Evolutionary conservation across 2,888 invertebrate species (phyloP).

Genomic region (Selenia dentaria): DNA sequence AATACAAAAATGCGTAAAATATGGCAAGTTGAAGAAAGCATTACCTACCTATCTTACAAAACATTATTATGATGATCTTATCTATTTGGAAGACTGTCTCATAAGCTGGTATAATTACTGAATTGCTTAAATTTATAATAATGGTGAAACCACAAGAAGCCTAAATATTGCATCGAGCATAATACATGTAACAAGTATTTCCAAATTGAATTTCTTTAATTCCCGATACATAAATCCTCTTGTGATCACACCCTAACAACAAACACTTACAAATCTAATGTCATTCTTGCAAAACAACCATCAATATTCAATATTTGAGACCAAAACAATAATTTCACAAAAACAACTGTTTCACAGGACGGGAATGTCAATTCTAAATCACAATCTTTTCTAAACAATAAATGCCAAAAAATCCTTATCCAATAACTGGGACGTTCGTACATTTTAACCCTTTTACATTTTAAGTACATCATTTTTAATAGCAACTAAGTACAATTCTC

Average conservation of each 20-base stretch:
- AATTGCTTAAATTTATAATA: slow-evolving; percentile 1
- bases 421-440: slow-evolving; percentile 10
- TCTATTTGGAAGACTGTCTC: slow-evolving; percentile 26
- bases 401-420: slow-evolving; percentile 10
- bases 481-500: neutral
- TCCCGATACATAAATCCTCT: neutral
- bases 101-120: slow-evolving; percentile 11
- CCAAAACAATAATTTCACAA: slow-evolving; percentile 59
- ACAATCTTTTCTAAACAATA: slow-evolving; percentile 39
- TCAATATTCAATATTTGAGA: slow-evolving; percentile 59
- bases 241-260: neutral
- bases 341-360: slow-evolving; percentile 48
- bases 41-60: neutral
- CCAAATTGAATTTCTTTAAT: too few species aligned
- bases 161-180: too few species aligned
- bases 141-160: slow-evolving; percentile 1
- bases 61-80: neutral
- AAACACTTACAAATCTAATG: slow-evolving; percentile 45
- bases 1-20: slow-evolving; percentile 9
- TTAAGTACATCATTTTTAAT: neutral
- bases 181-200: too few species aligned
- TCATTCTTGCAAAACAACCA: slow-evolving; percentile 62
- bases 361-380: slow-evolving; percentile 72
- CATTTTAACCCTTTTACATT: neutral
- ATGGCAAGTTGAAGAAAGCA: slow-evolving; percentile 16